Percentiles rank a stretch among this genome's conserved stretches.
Conservation (phyloP, 2,113 vertebrate genomes). For the Callionymus lyra region DNA sequence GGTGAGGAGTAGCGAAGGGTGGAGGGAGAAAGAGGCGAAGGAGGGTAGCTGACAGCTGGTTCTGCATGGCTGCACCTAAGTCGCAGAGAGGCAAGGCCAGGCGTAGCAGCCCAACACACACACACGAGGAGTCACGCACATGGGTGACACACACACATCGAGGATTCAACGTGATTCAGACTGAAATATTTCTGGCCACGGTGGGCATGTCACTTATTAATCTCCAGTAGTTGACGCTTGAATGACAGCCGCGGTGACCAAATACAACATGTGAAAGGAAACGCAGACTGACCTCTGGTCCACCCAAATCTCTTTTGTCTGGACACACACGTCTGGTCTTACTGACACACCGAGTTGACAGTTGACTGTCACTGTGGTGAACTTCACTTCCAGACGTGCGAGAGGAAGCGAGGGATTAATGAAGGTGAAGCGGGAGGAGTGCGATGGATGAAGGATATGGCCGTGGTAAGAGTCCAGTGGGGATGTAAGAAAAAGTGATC, state of each 20-base stretch:
- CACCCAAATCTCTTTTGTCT: background rate
- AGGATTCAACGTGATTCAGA: conserved; percentile 7
- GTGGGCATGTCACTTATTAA: conserved; percentile 55
- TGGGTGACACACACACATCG: conserved; percentile 1
- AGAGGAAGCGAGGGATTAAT: background rate
- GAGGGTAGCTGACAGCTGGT: conserved; percentile 55
- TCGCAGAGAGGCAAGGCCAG: conserved; percentile 25
- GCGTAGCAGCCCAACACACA: conserved; percentile 9
- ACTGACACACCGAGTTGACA: conserved; percentile 10
- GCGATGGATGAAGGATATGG: background rate
- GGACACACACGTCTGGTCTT: conserved; percentile 8
- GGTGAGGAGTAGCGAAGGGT: conserved; percentile 19
- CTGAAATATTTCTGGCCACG: conserved; percentile 38
- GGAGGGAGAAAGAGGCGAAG: conserved; percentile 18
- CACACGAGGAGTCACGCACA: conserved; percentile 5
- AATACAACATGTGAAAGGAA: conserved; percentile 41
- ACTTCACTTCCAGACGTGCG: too few relatives aligned
- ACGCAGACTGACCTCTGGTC: conserved; percentile 20
- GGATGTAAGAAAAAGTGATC: conserved; percentile 10
- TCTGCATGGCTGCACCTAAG: conserved; percentile 53
- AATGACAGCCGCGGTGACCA: conserved; percentile 47
- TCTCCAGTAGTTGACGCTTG: conserved; percentile 38
- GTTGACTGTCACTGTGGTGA: conserved; percentile 9
- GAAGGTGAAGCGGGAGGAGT: conserved; percentile 2
- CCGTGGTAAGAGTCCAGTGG: conserved; percentile 6